Conservation (phyloP, 1,140 invertebrate genomes). For the Trichonephila inaurata region DNA sequence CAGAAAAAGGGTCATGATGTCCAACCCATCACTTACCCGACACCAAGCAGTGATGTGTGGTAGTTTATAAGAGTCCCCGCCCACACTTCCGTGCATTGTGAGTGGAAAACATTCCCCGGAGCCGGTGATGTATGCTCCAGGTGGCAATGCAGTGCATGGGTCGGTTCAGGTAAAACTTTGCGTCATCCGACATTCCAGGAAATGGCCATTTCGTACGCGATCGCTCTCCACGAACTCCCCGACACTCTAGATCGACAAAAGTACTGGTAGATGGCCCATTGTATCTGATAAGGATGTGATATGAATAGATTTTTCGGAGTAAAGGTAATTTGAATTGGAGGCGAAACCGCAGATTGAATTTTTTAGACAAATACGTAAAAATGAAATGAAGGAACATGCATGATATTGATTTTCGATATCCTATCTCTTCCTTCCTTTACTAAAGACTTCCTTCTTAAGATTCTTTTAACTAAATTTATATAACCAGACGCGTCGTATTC, state of each 20-base stretch:
- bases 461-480: no score
- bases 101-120: slow-evolving; percentile 10
- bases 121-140: slow-evolving; percentile 33
- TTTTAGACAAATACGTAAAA: background rate
- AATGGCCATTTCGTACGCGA: slow-evolving; percentile 12
- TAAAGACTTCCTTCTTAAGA: no score
- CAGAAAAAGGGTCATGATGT: background rate
- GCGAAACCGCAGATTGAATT: background rate
- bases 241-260: no score
- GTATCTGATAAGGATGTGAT: background rate
- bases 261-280: background rate
- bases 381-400: no score
- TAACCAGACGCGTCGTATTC: no score
- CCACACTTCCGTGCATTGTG: slow-evolving; percentile 45
- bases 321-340: no score
- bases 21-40: background rate
- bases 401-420: no score
- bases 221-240: background rate
- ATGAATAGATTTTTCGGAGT: background rate
- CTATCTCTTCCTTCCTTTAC: no score
- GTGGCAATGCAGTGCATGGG: slow-evolving; percentile 28
- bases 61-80: slow-evolving; percentile 35
- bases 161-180: background rate
- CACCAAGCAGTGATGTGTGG: slow-evolving; percentile 3
- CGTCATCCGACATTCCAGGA: slow-evolving; percentile 54